phyloP scores from a whole-genome alignment of 92 coral and sea anemone genomes.

The Paragorgia papillata region DNA sequence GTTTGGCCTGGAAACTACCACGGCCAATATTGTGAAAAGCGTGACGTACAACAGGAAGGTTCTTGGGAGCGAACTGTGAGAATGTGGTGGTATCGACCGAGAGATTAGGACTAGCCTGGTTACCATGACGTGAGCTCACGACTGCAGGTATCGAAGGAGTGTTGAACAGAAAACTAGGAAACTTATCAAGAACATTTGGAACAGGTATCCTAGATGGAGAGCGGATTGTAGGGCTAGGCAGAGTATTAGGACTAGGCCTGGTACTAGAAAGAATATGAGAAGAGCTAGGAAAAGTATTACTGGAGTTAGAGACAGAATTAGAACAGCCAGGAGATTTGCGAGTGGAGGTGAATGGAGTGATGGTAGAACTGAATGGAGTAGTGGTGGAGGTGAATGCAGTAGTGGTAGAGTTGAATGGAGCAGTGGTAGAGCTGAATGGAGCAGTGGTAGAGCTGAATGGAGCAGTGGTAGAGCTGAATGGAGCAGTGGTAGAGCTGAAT shows the following conservation, averaged over 20 bases:
- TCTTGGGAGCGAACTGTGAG: conserved; percentile 29
- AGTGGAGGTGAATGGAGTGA: no score
- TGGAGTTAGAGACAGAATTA: no score
- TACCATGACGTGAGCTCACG: neutral
- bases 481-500: no score
- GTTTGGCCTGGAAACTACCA: neutral
- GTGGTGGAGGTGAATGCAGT: no score
- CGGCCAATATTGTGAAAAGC: conserved; percentile 36
- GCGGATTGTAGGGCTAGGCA: neutral
- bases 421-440: no score
- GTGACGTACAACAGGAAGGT: conserved; percentile 1
- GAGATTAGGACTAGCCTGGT: neutral
- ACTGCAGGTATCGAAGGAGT: neutral
- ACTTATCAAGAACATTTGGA: neutral
- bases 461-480: no score
- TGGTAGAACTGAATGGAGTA: no score
- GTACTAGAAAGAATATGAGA: neutral
- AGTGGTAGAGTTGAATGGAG: no score
- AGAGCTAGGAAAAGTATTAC: no score
- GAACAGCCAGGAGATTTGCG: no score
- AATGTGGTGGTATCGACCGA: neutral
- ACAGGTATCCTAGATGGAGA: neutral
- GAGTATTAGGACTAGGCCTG: no score
- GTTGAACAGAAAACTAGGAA: conserved; percentile 5
- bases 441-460: no score